Evolutionary conservation across 2,888 invertebrate species (phyloP).

Genomic region (Sympetrum striolatum): DNA sequence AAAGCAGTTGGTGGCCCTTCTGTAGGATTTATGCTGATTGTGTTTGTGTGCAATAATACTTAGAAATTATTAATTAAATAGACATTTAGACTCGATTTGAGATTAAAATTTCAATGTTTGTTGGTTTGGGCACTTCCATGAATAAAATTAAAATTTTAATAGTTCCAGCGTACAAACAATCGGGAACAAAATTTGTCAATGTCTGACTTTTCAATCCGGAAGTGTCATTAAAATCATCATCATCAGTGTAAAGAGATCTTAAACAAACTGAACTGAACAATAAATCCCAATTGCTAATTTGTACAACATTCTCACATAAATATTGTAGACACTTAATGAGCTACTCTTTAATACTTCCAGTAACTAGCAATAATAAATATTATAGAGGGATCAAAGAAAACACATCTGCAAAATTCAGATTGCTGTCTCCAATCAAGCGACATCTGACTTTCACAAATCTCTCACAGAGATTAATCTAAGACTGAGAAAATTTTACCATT

Average conservation of each 20-base stretch:
- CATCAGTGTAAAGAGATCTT: background rate
- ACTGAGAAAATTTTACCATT: background rate
- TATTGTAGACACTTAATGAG: background rate
- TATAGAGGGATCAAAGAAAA: background rate
- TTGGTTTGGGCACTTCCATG: background rate
- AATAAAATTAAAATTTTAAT: background rate
- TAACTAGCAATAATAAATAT: slow-evolving; percentile 6
- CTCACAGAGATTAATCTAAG: background rate
- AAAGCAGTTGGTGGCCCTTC: background rate
- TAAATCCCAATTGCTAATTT: background rate
- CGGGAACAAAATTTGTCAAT: background rate
- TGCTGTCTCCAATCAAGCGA: background rate
- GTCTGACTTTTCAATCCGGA: background rate
- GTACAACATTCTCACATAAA: slow-evolving; percentile 25
- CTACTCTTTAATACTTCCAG: slow-evolving; percentile 3
- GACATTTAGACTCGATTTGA: background rate
- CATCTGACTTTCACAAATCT: background rate
- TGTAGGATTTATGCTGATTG: background rate
- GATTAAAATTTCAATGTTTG: background rate
- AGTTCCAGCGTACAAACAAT: background rate
- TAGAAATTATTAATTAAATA: background rate
- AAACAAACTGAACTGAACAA: background rate
- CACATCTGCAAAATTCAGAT: background rate
- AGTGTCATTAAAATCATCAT: background rate
- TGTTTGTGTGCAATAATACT: background rate